Evolutionary conservation across 2,113 vertebrate species (phyloP).

Genomic region (Rynchops niger): DNA sequence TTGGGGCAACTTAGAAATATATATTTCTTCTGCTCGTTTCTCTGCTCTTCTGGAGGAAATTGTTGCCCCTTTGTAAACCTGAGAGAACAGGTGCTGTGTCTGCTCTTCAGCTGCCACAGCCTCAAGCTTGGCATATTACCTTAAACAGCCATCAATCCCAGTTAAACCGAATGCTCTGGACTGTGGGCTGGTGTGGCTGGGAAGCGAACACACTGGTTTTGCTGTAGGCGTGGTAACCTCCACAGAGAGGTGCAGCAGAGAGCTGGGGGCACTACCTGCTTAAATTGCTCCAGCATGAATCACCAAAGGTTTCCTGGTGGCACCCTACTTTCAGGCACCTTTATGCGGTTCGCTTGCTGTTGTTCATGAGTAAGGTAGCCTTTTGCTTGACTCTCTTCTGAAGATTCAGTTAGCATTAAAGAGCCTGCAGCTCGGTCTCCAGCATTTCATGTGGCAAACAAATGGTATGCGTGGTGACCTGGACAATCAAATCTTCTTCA

Average conservation of each 20-base stretch:
- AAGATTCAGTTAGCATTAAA: neutral
- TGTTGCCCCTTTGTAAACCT: neutral
- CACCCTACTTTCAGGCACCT: neutral
- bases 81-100: neutral
- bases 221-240: neutral
- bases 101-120: neutral
- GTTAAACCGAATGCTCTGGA: neutral
- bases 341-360: neutral
- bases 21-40: neutral
- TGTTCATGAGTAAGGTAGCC: neutral
- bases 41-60: neutral
- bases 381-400: neutral
- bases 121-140: neutral
- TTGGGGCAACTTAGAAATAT: neutral
- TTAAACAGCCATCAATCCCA: neutral
- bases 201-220: neutral
- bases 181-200: neutral
- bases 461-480: neutral
- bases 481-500: neutral
- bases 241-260: neutral
- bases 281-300: neutral
- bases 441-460: neutral
- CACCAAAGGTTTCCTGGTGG: neutral
- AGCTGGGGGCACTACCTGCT: neutral
- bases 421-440: neutral